Evolutionary conservation across 2,888 invertebrate species (phyloP).

Genomic region (Notodonta ziczac): DNA sequence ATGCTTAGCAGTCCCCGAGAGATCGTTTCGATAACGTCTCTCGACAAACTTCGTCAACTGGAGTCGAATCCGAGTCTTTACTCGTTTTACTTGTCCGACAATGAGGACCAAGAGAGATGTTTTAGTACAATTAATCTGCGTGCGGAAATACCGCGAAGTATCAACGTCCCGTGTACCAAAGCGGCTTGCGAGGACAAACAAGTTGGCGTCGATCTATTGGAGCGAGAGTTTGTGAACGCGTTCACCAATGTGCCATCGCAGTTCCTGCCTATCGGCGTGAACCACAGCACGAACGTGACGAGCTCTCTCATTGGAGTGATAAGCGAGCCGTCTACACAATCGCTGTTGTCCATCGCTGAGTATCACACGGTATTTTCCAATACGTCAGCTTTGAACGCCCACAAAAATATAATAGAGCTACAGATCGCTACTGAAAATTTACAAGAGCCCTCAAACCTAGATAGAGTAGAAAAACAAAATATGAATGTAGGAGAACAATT

Average conservation of each 20-base stretch:
- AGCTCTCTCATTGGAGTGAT: conserved; percentile 49
- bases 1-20: conserved; percentile 38
- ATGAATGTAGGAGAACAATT: conserved; percentile 19
- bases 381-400: conserved; percentile 22
- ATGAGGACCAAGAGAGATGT: conserved; percentile 17
- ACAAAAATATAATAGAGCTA: conserved; percentile 37
- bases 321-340: conserved; percentile 52
- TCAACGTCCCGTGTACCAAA: conserved; percentile 15
- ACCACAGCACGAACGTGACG: conserved; percentile 46
- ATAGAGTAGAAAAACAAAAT: conserved; percentile 22
- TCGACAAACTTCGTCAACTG: conserved; percentile 53
- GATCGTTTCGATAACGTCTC: conserved; percentile 52
- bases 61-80: conserved; percentile 54
- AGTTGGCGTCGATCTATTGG: conserved; percentile 48
- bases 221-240: conserved; percentile 43
- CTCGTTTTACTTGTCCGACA: conserved; percentile 52
- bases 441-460: conserved; percentile 13
- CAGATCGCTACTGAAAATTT: conserved; percentile 18
- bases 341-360: conserved; percentile 47
- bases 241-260: conserved; percentile 59
- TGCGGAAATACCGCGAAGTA: conserved; percentile 15
- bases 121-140: conserved; percentile 14
- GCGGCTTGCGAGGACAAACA: conserved; percentile 57
- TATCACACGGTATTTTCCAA: conserved; percentile 39
- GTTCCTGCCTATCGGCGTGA: conserved; percentile 42